phyloP scores from a whole-genome alignment of 2,113 vertebrate species.

The Panthera tigris region DNA sequence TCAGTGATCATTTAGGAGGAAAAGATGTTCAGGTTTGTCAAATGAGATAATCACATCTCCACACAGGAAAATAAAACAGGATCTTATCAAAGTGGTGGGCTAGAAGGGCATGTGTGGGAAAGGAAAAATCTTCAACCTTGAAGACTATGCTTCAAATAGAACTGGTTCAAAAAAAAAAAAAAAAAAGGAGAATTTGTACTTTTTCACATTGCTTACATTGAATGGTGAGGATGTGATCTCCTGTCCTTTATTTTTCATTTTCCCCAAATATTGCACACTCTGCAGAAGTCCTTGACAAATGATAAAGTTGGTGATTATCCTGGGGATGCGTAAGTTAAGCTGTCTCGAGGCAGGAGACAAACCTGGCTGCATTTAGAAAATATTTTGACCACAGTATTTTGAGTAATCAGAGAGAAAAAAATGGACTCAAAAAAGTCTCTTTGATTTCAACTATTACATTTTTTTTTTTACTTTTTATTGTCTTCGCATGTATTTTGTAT shows the following conservation, averaged over 20 bases:
- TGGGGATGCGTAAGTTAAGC: background rate
- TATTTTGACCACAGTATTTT: background rate
- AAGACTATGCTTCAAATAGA: background rate
- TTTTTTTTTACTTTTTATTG: background rate
- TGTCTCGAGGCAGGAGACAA: background rate
- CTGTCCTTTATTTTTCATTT: constrained; percentile 12
- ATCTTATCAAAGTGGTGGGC: background rate
- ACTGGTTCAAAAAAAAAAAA: background rate
- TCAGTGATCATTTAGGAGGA: background rate
- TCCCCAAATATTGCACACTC: background rate
- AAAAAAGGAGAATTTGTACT: background rate
- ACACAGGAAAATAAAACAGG: background rate
- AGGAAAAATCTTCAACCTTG: background rate
- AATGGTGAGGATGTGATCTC: background rate
- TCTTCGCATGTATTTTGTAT: background rate
- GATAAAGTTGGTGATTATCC: background rate
- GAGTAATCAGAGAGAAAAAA: background rate
- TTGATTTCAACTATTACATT: background rate
- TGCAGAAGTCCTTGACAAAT: background rate
- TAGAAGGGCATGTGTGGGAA: background rate
- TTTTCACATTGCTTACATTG: background rate
- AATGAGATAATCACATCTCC: background rate
- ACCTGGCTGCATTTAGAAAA: background rate
- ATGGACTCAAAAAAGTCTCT: background rate
- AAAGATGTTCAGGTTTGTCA: background rate